Evolutionary conservation across 2,888 invertebrate genomes (phyloP).

Genomic region (Eueremaeus valkanovi): DNA sequence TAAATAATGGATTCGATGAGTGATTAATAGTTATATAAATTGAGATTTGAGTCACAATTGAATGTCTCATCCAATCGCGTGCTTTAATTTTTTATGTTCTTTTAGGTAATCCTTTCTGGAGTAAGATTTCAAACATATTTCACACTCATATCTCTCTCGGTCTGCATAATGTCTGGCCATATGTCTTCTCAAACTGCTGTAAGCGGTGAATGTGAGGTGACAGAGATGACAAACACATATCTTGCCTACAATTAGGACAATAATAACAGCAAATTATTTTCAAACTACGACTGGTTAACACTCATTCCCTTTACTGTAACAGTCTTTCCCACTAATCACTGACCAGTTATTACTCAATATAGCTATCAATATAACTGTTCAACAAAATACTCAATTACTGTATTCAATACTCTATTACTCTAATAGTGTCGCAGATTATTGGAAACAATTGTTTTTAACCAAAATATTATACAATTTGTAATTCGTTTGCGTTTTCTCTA

Average conservation of each 20-base stretch:
- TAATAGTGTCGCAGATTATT: too few species aligned
- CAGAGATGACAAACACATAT: conserved; percentile 44
- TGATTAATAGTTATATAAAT: neutral
- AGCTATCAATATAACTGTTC: neutral
- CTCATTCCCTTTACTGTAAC: neutral
- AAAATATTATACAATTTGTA: neutral
- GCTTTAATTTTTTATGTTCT: conserved; percentile 44
- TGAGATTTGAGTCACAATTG: too few species aligned
- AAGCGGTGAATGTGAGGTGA: conserved; percentile 43
- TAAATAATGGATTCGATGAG: neutral
- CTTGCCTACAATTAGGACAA: conserved; percentile 37
- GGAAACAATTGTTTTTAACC: too few species aligned
- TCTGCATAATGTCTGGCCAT: conserved; percentile 43
- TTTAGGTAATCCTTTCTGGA: conserved; percentile 44
- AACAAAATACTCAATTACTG: neutral
- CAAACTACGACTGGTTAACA: neutral
- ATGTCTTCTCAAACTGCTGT: conserved; percentile 43
- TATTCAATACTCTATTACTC: too few species aligned
- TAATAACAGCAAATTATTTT: neutral
- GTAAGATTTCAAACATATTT: conserved; percentile 43
- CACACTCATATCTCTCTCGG: conserved; percentile 44
- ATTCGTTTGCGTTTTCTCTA: neutral
- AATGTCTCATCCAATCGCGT: conserved; percentile 6
- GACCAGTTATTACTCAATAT: neutral
- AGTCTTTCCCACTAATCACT: neutral